Evolutionary conservation across 2,113 vertebrate genomes (phyloP).

Genomic region (Lota lota): DNA sequence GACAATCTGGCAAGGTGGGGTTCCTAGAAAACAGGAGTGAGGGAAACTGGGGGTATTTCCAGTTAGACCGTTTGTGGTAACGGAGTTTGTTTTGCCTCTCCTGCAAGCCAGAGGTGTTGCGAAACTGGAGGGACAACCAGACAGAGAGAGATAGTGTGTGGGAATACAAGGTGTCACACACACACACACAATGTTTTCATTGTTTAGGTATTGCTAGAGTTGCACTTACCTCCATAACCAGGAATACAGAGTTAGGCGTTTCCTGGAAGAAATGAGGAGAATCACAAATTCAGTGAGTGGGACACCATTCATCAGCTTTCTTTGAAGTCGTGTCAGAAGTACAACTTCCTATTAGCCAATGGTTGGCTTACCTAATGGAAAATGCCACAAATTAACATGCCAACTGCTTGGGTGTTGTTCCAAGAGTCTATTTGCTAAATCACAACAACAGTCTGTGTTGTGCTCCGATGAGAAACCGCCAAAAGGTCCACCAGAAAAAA

Average conservation of each 20-base stretch:
- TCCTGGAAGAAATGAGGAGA: slow-evolving; percentile 80
- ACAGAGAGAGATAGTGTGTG: neutral
- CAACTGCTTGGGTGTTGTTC: neutral
- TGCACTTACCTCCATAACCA: slow-evolving; percentile 92
- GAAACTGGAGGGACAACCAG: slow-evolving; percentile 21
- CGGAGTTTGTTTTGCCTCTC: slow-evolving; percentile 45
- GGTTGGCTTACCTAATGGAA: too few relatives aligned
- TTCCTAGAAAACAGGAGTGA: slow-evolving; percentile 47
- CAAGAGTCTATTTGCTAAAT: neutral
- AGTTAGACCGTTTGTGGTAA: slow-evolving; percentile 14
- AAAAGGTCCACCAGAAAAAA: too few relatives aligned
- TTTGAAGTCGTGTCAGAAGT: too few relatives aligned
- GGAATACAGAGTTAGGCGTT: slow-evolving; percentile 90
- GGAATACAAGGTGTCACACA: neutral
- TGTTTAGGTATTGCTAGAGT: neutral
- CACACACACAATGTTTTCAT: neutral
- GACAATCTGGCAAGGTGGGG: slow-evolving; percentile 5
- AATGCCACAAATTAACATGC: neutral
- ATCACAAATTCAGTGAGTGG: neutral
- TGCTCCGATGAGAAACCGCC: too few relatives aligned
- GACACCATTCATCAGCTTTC: too few relatives aligned
- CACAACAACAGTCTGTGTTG: neutral
- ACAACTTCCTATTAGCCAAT: too few relatives aligned
- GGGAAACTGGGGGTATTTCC: slow-evolving; percentile 30
- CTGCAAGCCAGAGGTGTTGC: slow-evolving; percentile 33